Conservation (phyloP, 2,888 invertebrate genomes). For the Aleiodes leptofemur region DNA sequence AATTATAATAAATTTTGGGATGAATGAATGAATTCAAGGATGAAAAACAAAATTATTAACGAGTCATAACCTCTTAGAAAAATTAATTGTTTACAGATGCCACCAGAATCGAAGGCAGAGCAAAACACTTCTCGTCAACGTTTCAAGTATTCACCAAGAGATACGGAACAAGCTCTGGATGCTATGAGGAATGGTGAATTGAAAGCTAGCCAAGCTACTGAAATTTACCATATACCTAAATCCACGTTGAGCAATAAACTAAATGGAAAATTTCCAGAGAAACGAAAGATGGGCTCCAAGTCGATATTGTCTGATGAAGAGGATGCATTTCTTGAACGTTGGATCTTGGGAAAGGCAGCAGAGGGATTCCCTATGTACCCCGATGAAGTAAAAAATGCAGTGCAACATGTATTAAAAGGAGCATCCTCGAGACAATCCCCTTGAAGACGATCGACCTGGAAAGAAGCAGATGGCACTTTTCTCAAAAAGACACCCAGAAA, state of each 20-base stretch:
- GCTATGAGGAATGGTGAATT: no score
- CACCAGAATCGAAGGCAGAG: no score
- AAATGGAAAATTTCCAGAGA: background rate
- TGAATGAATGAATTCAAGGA: no score
- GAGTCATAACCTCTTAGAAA: no score
- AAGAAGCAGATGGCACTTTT: slow-evolving; percentile 59
- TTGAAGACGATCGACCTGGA: slow-evolving; percentile 57
- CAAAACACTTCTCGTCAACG: no score
- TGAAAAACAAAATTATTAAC: no score
- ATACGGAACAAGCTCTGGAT: no score
- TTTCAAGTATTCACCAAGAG: no score
- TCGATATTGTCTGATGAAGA: slow-evolving; percentile 31
- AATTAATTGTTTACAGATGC: no score
- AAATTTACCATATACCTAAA: background rate
- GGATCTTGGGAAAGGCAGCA: slow-evolving; percentile 53
- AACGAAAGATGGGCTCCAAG: slow-evolving; percentile 6
- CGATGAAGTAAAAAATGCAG: slow-evolving; percentile 55
- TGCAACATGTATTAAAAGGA: slow-evolving; percentile 51
- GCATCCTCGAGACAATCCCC: slow-evolving; percentile 50
- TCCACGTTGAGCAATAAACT: slow-evolving; percentile 8
- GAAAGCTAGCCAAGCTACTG: no score
- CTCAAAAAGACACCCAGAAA: slow-evolving; percentile 58
- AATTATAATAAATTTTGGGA: no score
- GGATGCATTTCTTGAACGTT: slow-evolving; percentile 46
- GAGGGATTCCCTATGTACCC: slow-evolving; percentile 59